Base-by-base conservation (phyloP, 2,888 invertebrate genomes). In the Pimpla rufipes region DNA sequence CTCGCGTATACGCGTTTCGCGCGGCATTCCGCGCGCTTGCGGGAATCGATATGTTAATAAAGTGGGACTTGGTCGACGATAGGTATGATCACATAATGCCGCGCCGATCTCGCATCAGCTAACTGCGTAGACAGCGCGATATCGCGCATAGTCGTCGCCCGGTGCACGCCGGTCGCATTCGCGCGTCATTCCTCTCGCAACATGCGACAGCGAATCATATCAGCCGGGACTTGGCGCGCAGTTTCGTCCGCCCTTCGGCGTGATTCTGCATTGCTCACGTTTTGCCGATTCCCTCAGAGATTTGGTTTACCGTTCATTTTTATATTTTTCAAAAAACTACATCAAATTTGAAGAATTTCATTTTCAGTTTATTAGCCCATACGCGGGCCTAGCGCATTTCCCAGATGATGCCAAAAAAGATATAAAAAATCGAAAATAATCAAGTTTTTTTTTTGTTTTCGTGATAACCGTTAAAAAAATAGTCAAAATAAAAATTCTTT, bases 41-140 rank as follows among this genome's bases (percentile, higher is more conserved):
- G 79, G 45, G 76, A 79, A 83, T 83, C 76, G 73, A 83, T 83
- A 79, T 83, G 79, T 73, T 83, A 83, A 79, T 83, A 73, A 71
- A 79, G 67, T 55, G 1, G 55, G 55, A 83, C 70, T 79, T 79
- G 70, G 66, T 42, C 78, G 82, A 55, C n/a, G n/a, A n/a, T n/a
- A n/a, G n/a, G 55, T 57, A 73, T 70, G 68, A 78, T 64, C 68
- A 62, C 62, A 78, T 78, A 82, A 74, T 78, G 67, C 29, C 29
- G 3, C 81, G 62, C 37, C 37, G 29, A 52, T 64, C 62, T 81
- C 71, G 47, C 71, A 67, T 81, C 66, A 16, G 55, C 75, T 40
- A 70, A 71, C 50, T 75, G 64, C 75, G 79, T 75, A 75, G 64
- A 23, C 37, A 50, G 2, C 67, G 45, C 64, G 52, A 50, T 47